Percentiles rank a stretch among this genome's conserved stretches.
Conservation (phyloP, 92 coral and sea anemone genomes). For the Parazoanthus darwini region DNA sequence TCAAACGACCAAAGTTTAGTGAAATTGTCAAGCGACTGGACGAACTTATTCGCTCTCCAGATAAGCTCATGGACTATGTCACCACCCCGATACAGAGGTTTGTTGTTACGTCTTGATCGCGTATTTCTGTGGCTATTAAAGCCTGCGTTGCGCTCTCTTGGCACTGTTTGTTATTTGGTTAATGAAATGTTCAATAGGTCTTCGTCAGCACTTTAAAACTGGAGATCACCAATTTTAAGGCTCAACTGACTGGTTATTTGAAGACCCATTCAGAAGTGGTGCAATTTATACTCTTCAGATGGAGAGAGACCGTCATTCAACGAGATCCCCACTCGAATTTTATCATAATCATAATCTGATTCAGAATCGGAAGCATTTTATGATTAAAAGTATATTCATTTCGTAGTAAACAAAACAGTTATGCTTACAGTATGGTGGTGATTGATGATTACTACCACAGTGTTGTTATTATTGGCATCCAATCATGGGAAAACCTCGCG, state of each 20-base stretch:
- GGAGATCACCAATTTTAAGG: no score
- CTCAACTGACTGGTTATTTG: no score
- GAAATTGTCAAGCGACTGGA: constrained; percentile 73
- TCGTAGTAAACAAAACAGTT: background rate
- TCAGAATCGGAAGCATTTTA: background rate
- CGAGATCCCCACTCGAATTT: no score
- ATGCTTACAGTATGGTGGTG: background rate
- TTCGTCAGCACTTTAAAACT: background rate
- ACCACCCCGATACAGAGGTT: constrained; percentile 38
- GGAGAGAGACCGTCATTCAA: no score
- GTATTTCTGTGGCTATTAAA: background rate
- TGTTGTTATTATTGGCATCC: no score
- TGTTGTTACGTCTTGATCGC: background rate
- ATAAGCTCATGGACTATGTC: constrained; percentile 65
- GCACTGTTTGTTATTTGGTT: background rate
- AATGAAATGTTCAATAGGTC: background rate
- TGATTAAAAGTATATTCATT: background rate
- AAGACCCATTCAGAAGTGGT: no score
- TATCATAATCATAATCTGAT: background rate
- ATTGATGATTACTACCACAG: background rate
- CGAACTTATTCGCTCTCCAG: constrained; percentile 89
- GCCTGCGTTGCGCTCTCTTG: background rate
- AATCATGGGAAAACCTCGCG: no score
- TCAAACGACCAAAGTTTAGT: constrained; percentile 73
- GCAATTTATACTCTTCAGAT: no score